A percentile compares a stretch with the other conserved stretches of the same genome.
These are phyloP conservation scores for Streblospio benedicti DNA, from an alignment of 1,140 invertebrate species.

Conservation along the genomic window DNA sequence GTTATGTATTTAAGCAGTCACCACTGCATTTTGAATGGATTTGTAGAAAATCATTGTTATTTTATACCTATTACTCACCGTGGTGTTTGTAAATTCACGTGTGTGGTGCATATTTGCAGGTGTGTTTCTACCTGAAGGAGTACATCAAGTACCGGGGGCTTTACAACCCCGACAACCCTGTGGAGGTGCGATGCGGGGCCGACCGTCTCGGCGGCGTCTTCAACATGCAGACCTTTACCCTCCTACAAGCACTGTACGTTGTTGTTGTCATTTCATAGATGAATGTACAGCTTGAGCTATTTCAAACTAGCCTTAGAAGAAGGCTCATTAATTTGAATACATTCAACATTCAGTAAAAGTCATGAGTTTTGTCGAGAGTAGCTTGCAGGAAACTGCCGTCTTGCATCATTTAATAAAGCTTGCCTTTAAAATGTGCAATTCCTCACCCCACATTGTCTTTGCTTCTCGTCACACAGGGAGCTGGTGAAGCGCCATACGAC, in stretches of 20 bases:
- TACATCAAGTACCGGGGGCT: conserved; percentile 27
- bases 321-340: too few species aligned
- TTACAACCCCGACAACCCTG: conserved; percentile 26
- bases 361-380: too few species aligned
- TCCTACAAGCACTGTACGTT: conserved; percentile 32
- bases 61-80: background rate
- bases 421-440: too few species aligned
- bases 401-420: too few species aligned
- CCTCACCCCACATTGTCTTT: too few species aligned
- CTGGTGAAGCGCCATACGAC: too few species aligned
- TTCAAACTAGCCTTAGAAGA: too few species aligned
- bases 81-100: background rate
- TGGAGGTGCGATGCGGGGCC: conserved; percentile 24
- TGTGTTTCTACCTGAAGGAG: conserved; percentile 23
- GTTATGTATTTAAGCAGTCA: background rate
- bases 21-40: background rate
- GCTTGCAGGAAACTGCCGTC: too few species aligned
- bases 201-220: conserved; percentile 28
- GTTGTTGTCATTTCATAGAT: background rate
- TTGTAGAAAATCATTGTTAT: background rate
- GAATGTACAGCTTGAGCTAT: background rate
- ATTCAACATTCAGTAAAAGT: too few species aligned
- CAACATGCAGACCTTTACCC: conserved; percentile 24
- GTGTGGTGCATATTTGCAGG: background rate
- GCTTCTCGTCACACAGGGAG: too few species aligned